These are phyloP conservation scores for Agriopis aurantiaria DNA, from an alignment of 2,888 invertebrate species.

Conservation along the genomic window DNA sequence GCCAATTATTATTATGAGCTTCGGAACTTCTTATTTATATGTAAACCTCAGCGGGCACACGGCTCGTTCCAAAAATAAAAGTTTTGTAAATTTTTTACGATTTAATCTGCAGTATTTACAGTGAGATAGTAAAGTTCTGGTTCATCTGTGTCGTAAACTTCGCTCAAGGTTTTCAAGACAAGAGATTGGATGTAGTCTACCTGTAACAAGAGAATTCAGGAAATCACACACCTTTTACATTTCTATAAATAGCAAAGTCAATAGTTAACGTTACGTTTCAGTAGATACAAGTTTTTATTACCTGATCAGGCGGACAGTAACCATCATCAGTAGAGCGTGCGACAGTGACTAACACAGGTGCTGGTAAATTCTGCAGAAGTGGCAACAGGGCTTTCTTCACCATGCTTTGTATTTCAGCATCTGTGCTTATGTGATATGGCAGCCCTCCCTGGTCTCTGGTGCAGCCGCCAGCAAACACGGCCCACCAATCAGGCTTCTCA, in stretches of 20 bases:
- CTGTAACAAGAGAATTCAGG: conserved; percentile 65
- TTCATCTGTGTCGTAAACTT: conserved; percentile 81
- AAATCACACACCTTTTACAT: neutral
- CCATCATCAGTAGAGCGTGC: conserved; percentile 95
- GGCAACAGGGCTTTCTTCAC: conserved; percentile 86
- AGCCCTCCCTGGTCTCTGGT: conserved; percentile 94
- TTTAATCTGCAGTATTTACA: conserved; percentile 55
- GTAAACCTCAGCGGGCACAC: no score
- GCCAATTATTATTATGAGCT: no score
- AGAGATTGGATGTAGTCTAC: conserved; percentile 92
- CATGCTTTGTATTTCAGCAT: conserved; percentile 88
- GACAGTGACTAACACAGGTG: conserved; percentile 90
- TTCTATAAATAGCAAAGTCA: neutral
- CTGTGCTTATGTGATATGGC: conserved; percentile 93
- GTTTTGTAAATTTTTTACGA: neutral
- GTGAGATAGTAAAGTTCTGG: conserved; percentile 80
- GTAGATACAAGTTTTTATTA: conserved; percentile 39
- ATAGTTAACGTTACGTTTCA: neutral
- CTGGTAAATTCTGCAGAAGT: conserved; percentile 87
- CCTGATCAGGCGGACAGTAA: conserved; percentile 93
- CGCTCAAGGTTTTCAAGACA: conserved; percentile 87
- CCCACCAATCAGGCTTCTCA: conserved; percentile 91
- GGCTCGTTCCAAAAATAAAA: neutral
- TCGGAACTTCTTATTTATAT: no score
- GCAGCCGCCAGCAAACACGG: conserved; percentile 94